Evolutionary conservation across 2,888 invertebrate genomes (phyloP).

Genomic region (Lutraria lutraria): DNA sequence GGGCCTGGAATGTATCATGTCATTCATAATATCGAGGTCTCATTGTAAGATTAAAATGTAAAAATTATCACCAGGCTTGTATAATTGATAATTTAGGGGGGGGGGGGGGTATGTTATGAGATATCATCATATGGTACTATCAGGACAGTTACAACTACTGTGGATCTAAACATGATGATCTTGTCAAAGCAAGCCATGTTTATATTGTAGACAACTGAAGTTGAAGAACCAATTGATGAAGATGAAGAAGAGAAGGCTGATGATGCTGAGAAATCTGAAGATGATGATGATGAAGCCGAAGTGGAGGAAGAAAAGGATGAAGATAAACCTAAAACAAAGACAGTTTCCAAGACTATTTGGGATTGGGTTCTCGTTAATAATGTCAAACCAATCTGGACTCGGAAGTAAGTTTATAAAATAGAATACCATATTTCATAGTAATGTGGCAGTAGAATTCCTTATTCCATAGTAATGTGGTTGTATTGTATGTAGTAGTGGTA

Average conservation of each 20-base stretch:
- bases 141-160: too few relatives aligned
- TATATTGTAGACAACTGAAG: slow-evolving; percentile 89
- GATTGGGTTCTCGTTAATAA: slow-evolving; percentile 99
- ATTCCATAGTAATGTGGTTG: too few relatives aligned
- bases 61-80: too few relatives aligned
- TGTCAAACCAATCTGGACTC: slow-evolving; percentile 99
- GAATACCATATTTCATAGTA: background rate
- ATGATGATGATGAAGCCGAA: slow-evolving; percentile 86
- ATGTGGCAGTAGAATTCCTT: background rate
- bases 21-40: background rate
- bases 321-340: slow-evolving; percentile 92
- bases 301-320: slow-evolving; percentile 91
- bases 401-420: slow-evolving; percentile 89
- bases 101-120: too few relatives aligned
- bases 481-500: too few relatives aligned
- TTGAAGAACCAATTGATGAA: slow-evolving; percentile 91
- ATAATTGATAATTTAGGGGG: too few relatives aligned
- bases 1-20: background rate
- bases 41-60: too few relatives aligned
- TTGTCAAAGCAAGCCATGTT: too few relatives aligned
- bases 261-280: slow-evolving; percentile 79
- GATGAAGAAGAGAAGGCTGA: slow-evolving; percentile 86
- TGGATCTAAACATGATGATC: too few relatives aligned
- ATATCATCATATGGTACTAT: too few relatives aligned
- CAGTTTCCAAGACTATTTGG: slow-evolving; percentile 97